These are phyloP conservation scores for Tiphia femorata DNA, from an alignment of 2,888 invertebrate species.

Conservation along the genomic window DNA sequence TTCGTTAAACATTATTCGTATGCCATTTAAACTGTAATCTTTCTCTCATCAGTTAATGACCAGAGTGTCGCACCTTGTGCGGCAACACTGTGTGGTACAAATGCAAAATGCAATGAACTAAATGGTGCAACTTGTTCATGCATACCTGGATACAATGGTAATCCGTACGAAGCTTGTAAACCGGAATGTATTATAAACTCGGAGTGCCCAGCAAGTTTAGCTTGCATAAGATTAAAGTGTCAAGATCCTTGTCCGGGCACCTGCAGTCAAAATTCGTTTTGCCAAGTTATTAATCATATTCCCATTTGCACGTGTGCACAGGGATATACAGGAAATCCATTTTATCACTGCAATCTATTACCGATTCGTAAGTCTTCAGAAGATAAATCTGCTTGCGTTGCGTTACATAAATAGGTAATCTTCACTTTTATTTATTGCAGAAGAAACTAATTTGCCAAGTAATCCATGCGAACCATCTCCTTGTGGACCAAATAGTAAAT, in stretches of 20 bases:
- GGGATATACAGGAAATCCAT: conserved; percentile 81
- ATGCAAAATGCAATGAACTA: conserved; percentile 70
- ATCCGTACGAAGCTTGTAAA: conserved; percentile 80
- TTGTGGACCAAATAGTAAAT: conserved; percentile 78
- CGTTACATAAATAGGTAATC: background rate
- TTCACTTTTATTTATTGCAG: conserved; percentile 71
- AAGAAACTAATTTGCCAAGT: conserved; percentile 10
- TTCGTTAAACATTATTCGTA: conserved; percentile 14
- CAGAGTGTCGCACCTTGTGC: conserved; percentile 71
- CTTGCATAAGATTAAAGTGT: conserved; percentile 81
- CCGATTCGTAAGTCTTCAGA: conserved; percentile 58
- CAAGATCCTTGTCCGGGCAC: conserved; percentile 82
- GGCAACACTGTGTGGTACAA: conserved; percentile 78
- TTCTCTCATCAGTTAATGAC: background rate
- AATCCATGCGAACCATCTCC: conserved; percentile 75
- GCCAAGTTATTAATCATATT: conserved; percentile 80
- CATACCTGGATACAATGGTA: conserved; percentile 74
- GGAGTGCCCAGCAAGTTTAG: conserved; percentile 76
- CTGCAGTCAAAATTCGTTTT: conserved; percentile 81
- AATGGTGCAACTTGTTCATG: conserved; percentile 76
- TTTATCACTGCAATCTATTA: conserved; percentile 73
- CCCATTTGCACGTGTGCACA: conserved; percentile 79
- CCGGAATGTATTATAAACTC: conserved; percentile 80
- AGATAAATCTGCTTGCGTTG: background rate
- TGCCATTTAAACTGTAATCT: background rate